A percentile compares a stretch with the other conserved stretches of the same genome.
These are phyloP conservation scores for Gymnoscelis rufifasciata DNA, from an alignment of 2,888 invertebrate genomes.

Conservation along the genomic window DNA sequence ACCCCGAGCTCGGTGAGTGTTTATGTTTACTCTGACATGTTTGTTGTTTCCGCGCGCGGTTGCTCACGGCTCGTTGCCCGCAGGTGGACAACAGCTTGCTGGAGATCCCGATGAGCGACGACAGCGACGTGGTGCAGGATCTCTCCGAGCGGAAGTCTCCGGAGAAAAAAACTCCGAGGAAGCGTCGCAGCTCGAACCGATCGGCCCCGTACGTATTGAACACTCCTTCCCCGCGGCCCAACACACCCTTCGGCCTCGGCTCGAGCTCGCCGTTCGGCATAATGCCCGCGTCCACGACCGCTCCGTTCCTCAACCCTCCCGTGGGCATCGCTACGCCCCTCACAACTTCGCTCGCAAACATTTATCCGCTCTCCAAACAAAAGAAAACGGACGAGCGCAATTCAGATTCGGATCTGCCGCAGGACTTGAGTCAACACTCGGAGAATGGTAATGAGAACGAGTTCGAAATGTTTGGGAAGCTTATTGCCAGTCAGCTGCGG, in stretches of 20 bases:
- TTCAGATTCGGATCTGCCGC: slow-evolving; percentile 59
- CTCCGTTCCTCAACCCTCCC: slow-evolving; percentile 68
- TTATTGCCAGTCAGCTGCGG: slow-evolving; percentile 69
- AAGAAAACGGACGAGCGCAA: slow-evolving; percentile 62
- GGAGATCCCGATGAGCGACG: slow-evolving; percentile 70
- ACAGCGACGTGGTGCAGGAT: slow-evolving; percentile 72
- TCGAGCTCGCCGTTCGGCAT: slow-evolving; percentile 64
- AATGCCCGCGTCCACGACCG: slow-evolving; percentile 58
- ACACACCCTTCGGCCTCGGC: slow-evolving; percentile 63
- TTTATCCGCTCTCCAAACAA: slow-evolving; percentile 70
- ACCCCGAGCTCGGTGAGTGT: slow-evolving; percentile 75
- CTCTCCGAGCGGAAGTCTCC: slow-evolving; percentile 71
- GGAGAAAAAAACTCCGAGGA: slow-evolving; percentile 69
- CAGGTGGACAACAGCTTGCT: slow-evolving; percentile 71
- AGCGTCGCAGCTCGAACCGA: slow-evolving; percentile 69
- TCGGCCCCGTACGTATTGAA: slow-evolving; percentile 71
- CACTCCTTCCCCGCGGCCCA: slow-evolving; percentile 70
- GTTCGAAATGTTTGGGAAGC: slow-evolving; percentile 73
- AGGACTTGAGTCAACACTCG: slow-evolving; percentile 70
- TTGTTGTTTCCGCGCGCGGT: slow-evolving; percentile 41
- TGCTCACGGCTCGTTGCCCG: slow-evolving; percentile 43
- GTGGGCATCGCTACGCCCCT: slow-evolving; percentile 72
- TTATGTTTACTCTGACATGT: slow-evolving; percentile 43
- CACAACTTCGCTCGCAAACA: slow-evolving; percentile 67
- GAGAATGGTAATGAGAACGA: slow-evolving; percentile 71